Evolutionary conservation across 2,113 vertebrate species (phyloP), one percentile per base, ranked within the genome.

Genomic region (Pollachius pollachius): DNA sequence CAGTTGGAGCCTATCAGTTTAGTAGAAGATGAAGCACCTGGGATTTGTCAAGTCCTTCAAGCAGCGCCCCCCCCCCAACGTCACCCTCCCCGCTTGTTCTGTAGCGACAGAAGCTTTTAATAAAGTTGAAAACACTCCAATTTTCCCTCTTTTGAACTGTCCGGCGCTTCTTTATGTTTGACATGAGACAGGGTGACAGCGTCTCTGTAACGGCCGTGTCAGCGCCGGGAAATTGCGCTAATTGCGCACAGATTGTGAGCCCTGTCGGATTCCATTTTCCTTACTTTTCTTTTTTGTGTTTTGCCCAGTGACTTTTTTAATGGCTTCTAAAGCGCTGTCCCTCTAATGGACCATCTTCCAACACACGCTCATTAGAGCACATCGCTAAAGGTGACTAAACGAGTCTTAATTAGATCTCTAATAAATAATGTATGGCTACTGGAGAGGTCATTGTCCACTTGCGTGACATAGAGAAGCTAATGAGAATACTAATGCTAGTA

Each of bases 121-220:
- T 84, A 81, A 84, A 86, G 78, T 58, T 52, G 66, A 64, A 68
- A 82, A 69, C 67, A 71, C 64, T 71, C 64, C 77, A 75, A 72
- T 79, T 85, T 81, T 85, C 79, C 56, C 69, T 70, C 62, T 81
- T 87, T 85, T 72, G 76, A 87, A 80, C 78, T 77, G 84, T 73
- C 78, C 67, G 15, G 67, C 75, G 67, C 74, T 54, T 75, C 79
- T 88, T 87, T 84, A 71, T 79, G 68, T 76, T 82, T 85, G 74
- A 90, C 84, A 89, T 72, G 82, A 84, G 81, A 83, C 82, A 74
- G 77, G 76, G 78, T 86, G 85, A 81, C 84, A 85, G 79, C 80
- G 5, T 37, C 25, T 25, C 15, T 19, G 19, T 65, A 23, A 25
- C 52, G 60, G 59, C 30, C 8, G 27, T 67, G 54, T 76, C 65